Conservation (phyloP, 2,113 vertebrate species). For the Notarius lentiginosus region DNA sequence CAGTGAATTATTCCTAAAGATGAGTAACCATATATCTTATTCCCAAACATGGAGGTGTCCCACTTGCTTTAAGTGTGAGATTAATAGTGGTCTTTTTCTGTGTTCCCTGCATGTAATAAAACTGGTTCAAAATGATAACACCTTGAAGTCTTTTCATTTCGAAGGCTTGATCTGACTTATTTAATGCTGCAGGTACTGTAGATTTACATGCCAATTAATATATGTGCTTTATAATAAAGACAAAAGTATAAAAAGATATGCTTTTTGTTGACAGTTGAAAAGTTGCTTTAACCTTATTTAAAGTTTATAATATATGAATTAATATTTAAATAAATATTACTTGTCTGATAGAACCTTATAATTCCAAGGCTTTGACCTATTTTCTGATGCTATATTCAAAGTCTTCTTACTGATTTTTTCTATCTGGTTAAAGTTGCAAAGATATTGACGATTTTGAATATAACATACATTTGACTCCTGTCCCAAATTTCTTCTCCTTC, state of each 20-base stretch:
- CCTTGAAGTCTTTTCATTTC: not conserved
- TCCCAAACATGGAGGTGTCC: not conserved
- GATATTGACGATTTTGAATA: not conserved
- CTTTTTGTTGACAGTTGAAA: not conserved
- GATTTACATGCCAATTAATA: not conserved
- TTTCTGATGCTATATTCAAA: not conserved
- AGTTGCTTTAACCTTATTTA: not conserved
- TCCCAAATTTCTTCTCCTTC: no score
- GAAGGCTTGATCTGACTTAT: not conserved
- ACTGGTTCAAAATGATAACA: not conserved
- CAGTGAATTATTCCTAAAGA: not conserved
- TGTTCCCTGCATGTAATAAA: not conserved
- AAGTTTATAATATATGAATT: no score
- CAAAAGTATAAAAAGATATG: not conserved
- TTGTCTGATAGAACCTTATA: not conserved
- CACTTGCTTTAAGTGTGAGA: not conserved
- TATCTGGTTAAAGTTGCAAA: not conserved
- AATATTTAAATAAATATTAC: no score
- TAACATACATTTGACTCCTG: not conserved
- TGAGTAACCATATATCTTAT: not conserved
- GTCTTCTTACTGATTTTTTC: not conserved
- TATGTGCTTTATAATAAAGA: not conserved
- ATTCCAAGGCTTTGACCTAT: not conserved
- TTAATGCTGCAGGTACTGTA: not conserved
- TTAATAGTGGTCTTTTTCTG: not conserved